Base-by-base conservation (phyloP, 1,140 invertebrate species). In the Chrysomallon squamiferum region DNA sequence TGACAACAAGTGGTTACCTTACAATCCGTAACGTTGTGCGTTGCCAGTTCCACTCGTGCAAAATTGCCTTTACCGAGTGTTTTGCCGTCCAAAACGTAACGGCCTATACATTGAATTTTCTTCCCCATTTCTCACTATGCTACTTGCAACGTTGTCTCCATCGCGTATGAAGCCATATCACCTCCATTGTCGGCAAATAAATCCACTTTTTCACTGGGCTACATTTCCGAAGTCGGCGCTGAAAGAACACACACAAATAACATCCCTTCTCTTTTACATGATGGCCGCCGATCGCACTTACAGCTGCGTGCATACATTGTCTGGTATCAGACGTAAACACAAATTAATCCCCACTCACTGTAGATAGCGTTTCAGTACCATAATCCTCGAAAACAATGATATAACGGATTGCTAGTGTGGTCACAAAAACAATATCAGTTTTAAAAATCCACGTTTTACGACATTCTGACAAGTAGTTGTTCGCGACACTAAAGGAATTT, bases 61-160 rank as follows among this genome's bases (percentile, higher is more conserved):
- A 86, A 86, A 59, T 82, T 86, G 9, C 85, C 84, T 68, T 85
- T 86, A 25, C 84, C 85, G 38, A 86, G 73, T 13, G 73, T 74
- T 35, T 78, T 68, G n/a, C 82, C 79, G 43, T 85, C 82, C 76
- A 86, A 82, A 41, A 76, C 73, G 73, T 86, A 86, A n/a, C 78
- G 77, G 22, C 84, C 85, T 54, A 86, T 79, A 57, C 75, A 84
- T 57, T 84, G 81, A 66, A 86, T 86, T 73, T 86, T 86, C 72
- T 81, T 82, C 57, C 82, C 82, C 82, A 84, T 82, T 47, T 30
- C 45, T 30, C 33, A 18, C 35, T 29, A 41, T 41, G 25, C 41
- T 61, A 41, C 38, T 43, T 25, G 27, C 11, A 45, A 45, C 29
- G 22, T 54, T 30, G 22, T 54, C 50, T 54, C 50, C 50, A 54